These are phyloP conservation scores for Zeugodacus cucurbitae DNA, from an alignment of 1,140 invertebrate genomes.

Conservation along the genomic window DNA sequence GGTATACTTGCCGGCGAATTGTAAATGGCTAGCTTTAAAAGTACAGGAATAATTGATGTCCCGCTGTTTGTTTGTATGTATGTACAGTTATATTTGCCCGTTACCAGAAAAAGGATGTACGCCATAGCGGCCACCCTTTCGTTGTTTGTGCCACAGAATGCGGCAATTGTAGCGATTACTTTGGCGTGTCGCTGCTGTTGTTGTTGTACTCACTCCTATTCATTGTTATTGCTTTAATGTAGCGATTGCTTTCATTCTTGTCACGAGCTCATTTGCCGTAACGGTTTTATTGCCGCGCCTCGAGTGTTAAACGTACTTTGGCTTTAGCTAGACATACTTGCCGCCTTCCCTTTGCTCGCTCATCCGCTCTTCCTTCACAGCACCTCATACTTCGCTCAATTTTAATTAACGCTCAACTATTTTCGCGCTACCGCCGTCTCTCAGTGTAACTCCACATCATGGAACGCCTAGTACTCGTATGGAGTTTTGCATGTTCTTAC, in stretches of 20 bases:
- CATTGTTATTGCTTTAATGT: background rate
- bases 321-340: background rate
- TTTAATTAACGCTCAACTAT: constrained; percentile 12
- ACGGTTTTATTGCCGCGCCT: constrained; percentile 7
- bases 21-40: constrained; percentile 19
- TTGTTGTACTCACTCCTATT: background rate
- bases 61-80: background rate
- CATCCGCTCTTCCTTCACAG: background rate
- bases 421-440: background rate
- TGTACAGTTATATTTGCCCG: background rate
- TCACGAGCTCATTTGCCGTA: constrained; percentile 16
- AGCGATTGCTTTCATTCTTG: constrained; percentile 5
- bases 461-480: background rate
- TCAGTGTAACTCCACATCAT: background rate
- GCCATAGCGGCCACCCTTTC: background rate
- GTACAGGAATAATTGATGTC: constrained; percentile 8
- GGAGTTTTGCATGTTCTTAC: background rate
- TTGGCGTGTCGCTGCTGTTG: background rate
- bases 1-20: background rate
- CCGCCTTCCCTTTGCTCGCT: background rate
- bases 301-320: background rate
- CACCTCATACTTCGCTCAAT: background rate
- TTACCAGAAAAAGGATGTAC: constrained; percentile 11
- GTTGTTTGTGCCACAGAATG: background rate
- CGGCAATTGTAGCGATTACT: background rate